Evolutionary conservation across 2,797 vertebrate species (phyloP), one percentile per base, ranked within the genome.

Genomic region (Pachyuromys duprasi): DNA sequence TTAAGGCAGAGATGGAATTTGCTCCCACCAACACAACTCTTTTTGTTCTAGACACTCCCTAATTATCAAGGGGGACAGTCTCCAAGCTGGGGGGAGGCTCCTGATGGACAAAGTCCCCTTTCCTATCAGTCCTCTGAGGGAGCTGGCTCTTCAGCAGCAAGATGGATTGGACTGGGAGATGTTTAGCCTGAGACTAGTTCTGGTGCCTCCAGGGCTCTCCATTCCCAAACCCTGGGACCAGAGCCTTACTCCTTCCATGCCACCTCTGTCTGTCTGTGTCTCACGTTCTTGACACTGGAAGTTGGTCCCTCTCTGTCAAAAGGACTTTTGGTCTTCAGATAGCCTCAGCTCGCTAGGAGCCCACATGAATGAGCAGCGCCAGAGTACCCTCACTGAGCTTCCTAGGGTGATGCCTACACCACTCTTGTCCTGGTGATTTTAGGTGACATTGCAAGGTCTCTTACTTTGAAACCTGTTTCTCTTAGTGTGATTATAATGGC

Each of bases 1-100:
- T 95, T 93, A 91, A 96, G 53, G 63, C 80, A 84, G 82, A 97
- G 76, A 93, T 95, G 93, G 96, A 97, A 96, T 65, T 49, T 88
- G 42, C 67, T 83, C 36, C 45, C 81, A 67, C 89, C 82, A 89
- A 53, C 87, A 83, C 90, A 96, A 42, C 39, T 70, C 42, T 63
- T 69, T 93, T 90, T 81, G 93, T 90, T 91, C 84, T 63, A 57
- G 67, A 65, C 22, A 13, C 31, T 86, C 94, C 70, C 0, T 95
- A 93, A 95, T 95, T 91, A 95, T 90, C 82, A 42, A 91, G 60
- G 78, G 72, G 70, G 92, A 93, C 89, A 24, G 39, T 67, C 86
- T 95, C 86, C 2, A 80, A 28, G 18, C 15, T 63, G 26, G 78
- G 36, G 31, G 33, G 62, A 92, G 57, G n/a, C 22, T 79, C 57